These are phyloP conservation scores for Panthera leo DNA, from an alignment of 2,113 vertebrate genomes.

Conservation along the genomic window DNA sequence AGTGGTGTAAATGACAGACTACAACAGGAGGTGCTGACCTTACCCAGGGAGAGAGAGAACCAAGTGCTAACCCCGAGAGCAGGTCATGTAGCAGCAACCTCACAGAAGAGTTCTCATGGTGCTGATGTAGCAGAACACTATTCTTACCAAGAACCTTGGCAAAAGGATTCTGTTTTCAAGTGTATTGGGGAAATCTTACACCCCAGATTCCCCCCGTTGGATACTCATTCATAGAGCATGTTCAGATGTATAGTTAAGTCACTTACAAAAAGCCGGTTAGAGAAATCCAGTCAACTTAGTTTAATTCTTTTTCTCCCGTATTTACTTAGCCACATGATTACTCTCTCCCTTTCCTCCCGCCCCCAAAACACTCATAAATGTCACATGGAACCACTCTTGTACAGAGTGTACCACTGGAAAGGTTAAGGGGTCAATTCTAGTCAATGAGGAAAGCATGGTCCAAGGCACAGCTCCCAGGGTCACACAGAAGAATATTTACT, in stretches of 20 bases:
- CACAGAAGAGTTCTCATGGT: background rate
- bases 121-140: background rate
- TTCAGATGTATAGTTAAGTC: background rate
- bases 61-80: background rate
- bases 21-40: background rate
- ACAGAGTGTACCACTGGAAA: background rate
- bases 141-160: background rate
- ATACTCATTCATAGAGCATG: background rate
- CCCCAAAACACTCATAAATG: background rate
- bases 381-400: background rate
- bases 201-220: background rate
- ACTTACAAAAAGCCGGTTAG: background rate
- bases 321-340: background rate
- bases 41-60: background rate
- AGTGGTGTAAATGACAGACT: background rate
- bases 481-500: background rate
- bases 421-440: background rate
- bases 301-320: background rate
- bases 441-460: background rate
- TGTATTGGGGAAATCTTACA: background rate
- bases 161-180: background rate
- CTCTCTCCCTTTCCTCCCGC: background rate
- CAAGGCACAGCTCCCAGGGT: background rate
- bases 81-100: background rate
- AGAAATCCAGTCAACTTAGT: background rate